Conservation (phyloP, 1,140 invertebrate genomes). For the Zaprionus tsacasi region DNA sequence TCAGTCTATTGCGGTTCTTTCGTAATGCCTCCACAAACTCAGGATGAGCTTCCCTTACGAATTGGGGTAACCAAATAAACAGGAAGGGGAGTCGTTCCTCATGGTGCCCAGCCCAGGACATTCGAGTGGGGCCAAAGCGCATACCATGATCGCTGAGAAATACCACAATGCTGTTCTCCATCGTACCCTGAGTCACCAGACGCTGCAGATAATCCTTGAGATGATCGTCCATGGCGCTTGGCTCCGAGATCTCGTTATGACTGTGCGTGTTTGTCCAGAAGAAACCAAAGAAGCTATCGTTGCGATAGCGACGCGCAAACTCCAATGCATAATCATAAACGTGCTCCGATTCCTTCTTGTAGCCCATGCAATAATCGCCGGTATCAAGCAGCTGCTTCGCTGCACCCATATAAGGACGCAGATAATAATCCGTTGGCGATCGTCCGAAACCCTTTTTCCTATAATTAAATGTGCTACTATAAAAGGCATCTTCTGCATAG, state of each 20-base stretch:
- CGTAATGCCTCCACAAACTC: conserved; percentile 88
- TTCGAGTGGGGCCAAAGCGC: conserved; percentile 91
- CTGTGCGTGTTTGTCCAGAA: conserved; percentile 92
- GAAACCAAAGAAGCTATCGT: conserved; percentile 89
- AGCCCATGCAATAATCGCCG: conserved; percentile 85
- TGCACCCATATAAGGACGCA: conserved; percentile 89
- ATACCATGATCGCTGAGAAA: conserved; percentile 97
- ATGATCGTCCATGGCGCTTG: conserved; percentile 88
- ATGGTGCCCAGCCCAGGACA: conserved; percentile 90
- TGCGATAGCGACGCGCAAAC: conserved; percentile 85
- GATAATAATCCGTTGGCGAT: conserved; percentile 93
- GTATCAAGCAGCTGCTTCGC: conserved; percentile 86
- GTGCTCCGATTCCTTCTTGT: conserved; percentile 86
- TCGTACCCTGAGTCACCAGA: conserved; percentile 86
- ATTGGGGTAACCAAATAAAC: conserved; percentile 91
- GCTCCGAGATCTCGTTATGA: conserved; percentile 91
- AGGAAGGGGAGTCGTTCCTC: conserved; percentile 96
- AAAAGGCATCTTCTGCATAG: conserved; percentile 91
- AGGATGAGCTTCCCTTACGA: conserved; percentile 88
- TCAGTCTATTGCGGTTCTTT: conserved; percentile 90
- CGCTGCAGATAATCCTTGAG: conserved; percentile 86
- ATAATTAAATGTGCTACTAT: conserved; percentile 93
- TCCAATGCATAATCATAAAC: conserved; percentile 87
- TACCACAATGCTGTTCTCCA: conserved; percentile 90
- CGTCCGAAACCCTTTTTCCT: conserved; percentile 90